Base-by-base conservation (phyloP, 2,797 vertebrate genomes). In the Gymnothorax reevesii region DNA sequence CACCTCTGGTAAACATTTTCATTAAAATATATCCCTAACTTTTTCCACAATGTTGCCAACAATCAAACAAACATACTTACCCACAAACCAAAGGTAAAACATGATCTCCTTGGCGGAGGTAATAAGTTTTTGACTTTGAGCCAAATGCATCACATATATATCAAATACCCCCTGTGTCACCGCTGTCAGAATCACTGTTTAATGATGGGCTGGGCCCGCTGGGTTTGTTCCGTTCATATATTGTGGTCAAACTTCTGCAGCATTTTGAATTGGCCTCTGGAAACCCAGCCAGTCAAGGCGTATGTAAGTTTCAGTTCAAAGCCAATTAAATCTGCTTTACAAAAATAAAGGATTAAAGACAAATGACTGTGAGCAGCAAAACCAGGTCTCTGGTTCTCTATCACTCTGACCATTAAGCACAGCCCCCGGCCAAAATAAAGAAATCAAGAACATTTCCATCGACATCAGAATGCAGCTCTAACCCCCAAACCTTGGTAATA, bases 371-470 rank as follows among this genome's bases (percentile, higher is more conserved):
- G 84, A 87, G 90, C 75, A 86, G 79, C 87, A 86, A 88, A 88
- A 88, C 86, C 42, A 57, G 73, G 62, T 49, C 87, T 88, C 85
- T 75, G 83, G 77, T 87, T 88, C 85, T 83, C 80, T 85, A 87
- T 89, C 75, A 42, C 71, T 86, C 87, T 87, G 87, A 87, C 86
- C 55, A 77, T 91, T 86, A 86, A 84, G 84, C 87, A 84, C 84
- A 62, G 80, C 83, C 57, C 87, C 82, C 54, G 86, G 89, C 89
- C 87, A 88, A 91, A 91, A 86, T 88, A 89, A 91, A 90, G 89
- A 88, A 73, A 85, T 80, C 77, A 86, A 90, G 88, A 89, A 87
- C 88, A 89, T 89, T 91, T 89, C 87, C 90, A 90, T 90, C 89
- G 88, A 89, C 84, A 87, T 89, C 90, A 91, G 88, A 87, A 89